Base-by-base conservation (phyloP, 2,888 invertebrate species). In the Acleris emargana region DNA sequence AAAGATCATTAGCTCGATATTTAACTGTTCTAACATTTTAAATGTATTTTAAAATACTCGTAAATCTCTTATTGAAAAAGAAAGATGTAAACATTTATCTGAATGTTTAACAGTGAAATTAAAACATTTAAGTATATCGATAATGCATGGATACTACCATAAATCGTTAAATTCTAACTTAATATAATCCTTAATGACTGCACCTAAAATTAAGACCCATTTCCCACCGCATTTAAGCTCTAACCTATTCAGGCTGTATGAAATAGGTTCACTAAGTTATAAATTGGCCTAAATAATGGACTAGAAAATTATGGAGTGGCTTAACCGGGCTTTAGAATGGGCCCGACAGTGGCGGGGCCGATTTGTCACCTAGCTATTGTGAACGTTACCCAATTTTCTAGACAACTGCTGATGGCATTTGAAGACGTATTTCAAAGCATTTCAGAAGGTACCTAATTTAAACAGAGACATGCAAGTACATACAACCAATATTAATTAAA, bases 201-300 rank as follows among this genome's bases (percentile, higher is more conserved):
- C 17, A 45, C 45, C 5, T n/a, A 1, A 16, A 45, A 45, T 45
- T 6, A 6, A 45, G 17, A 1, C 17, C 5, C 16, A 45, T 45
- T 45, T n/a, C 45, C 43, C n/a, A 45, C 45, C 45, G 17, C 45
- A 45, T 45, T n/a, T 16, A 45, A 45, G 16, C 45, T 16, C 32
- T 43, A 16, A 17, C 45, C 16, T 45, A n/a, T 45, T 58, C 17
- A 57, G 49, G 4, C 58, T 49, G 28, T 49, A 58, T 32, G 17
- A 18, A 20, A 18, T 58, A 17, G 20, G 38, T 53, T 54, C 53
- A 43, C 49, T 54, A 51, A 17, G 11, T 25, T 32, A 22, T 54
- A 59, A 64, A 64, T 64, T 64, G 58, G 17, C 6, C 20, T 22
- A 42, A 53, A 64, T 64, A 53, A 64, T 50, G 54, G 58, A 53